These are phyloP conservation scores for Aviceda subcristata DNA, from an alignment of 2,113 vertebrate species.

Conservation along the genomic window DNA sequence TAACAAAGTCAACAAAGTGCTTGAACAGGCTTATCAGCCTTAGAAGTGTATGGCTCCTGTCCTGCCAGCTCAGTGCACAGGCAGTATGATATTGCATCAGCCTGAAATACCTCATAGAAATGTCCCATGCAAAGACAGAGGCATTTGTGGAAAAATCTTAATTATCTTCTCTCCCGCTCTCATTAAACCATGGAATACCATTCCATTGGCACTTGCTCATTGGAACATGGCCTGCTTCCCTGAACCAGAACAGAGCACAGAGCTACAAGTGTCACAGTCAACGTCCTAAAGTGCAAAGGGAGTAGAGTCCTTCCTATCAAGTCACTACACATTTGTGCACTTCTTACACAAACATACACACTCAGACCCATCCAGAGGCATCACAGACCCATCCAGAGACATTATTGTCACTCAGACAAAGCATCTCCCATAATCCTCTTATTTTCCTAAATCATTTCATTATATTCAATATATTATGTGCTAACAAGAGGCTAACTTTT, in stretches of 20 bases:
- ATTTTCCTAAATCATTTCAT: neutral
- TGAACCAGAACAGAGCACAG: fast-evolving
- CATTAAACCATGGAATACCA: neutral
- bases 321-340: neutral
- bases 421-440: neutral
- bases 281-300: neutral
- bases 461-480: too few species aligned
- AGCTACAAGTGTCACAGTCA: neutral
- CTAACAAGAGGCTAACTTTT: neutral
- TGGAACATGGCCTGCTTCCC: neutral
- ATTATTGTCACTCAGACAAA: neutral
- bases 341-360: neutral
- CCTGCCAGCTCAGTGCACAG: neutral
- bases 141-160: neutral
- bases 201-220: neutral
- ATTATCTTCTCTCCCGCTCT: neutral
- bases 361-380: too few species aligned
- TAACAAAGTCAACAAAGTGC: neutral
- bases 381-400: neutral
- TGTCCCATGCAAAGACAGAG: neutral
- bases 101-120: neutral
- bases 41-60: neutral
- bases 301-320: neutral
- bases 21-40: neutral
- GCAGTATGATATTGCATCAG: neutral